Conservation (phyloP, 2,797 vertebrate genomes). For the Sciurus vulgaris region DNA sequence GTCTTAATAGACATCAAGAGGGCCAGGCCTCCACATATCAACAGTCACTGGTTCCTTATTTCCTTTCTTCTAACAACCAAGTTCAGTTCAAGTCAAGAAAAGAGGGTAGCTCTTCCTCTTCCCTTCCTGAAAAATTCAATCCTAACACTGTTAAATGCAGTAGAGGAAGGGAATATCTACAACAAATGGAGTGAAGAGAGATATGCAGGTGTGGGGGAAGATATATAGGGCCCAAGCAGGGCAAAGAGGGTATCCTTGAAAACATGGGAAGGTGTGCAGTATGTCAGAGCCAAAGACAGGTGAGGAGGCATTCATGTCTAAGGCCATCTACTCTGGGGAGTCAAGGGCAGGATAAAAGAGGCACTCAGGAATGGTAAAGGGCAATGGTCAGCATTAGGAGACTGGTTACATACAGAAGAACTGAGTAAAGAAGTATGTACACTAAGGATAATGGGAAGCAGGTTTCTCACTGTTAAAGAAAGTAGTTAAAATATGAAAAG, state of each 20-base stretch:
- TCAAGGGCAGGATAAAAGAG: not conserved
- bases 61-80: slow-evolving; percentile 56
- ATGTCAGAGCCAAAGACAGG: not conserved
- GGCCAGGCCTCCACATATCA: slow-evolving; percentile 20
- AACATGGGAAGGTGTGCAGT: not conserved
- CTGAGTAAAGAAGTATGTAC: not conserved
- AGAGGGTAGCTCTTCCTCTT: slow-evolving; percentile 37
- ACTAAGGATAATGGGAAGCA: slow-evolving; percentile 13
- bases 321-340: not conserved
- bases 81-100: slow-evolving; percentile 56
- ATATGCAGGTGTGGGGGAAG: not conserved
- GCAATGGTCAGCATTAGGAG: slow-evolving; percentile 1
- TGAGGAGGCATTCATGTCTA: not conserved
- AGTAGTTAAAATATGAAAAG: slow-evolving; percentile 27
- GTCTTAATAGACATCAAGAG: slow-evolving; percentile 29
- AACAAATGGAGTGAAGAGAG: not conserved
- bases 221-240: not conserved
- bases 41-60: slow-evolving; percentile 2
- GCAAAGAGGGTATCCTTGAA: not conserved
- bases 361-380: not conserved
- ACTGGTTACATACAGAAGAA: slow-evolving; percentile 38
- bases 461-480: slow-evolving; percentile 30
- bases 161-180: not conserved
- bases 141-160: slow-evolving; percentile 41
- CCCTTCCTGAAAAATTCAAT: slow-evolving; percentile 53